Base-by-base conservation (phyloP, 2,797 vertebrate species). In the Sebastes taczanowskii region DNA sequence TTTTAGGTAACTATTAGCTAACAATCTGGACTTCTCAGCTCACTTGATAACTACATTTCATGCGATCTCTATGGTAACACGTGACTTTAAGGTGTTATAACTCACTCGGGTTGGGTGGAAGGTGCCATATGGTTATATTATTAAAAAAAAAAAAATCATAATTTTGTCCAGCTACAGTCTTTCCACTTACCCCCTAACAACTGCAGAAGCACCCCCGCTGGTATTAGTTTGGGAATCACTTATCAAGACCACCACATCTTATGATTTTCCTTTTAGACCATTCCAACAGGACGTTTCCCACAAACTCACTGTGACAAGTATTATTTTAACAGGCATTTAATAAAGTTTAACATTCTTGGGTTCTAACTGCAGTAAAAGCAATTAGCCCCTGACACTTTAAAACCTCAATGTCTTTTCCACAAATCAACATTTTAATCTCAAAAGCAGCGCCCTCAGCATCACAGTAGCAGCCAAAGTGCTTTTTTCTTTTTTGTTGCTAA, bases 311-410 rank as follows among this genome's bases (percentile, higher is more conserved):
- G 11, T 65, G 76, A 80, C 74, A 63, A 27, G 70, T 75, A 86
- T 76, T 74, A 81, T 78, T 78, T 78, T 56, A 84, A 77, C 80
- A 87, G 42, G 71, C 80, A 70, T 78, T 81, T 63, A 86, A 85
- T 83, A 78, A 75, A 82, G 73, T 89, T 86, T 78, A 81, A 81
- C 62, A 74, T 85, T 89, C 71, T 86, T 77, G 34, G 66, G 13
- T 62, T 86, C 76, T 76, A 61, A 59, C 71, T 56, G 64, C 62
- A 60, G 78, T 84, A 58, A 83, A 88, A 88, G 30, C 65, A 86
- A 86, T 88, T 83, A 87, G 65, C 73, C 78, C 49, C 46, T 52
- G 61, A 85, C 72, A 75, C 27, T 75, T 87, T 38, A 60, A 83
- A 83, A 29, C 65, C 11, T 11, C 30, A 9, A 38, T 23, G 73